A percentile compares a stretch with the other conserved stretches of the same genome.
These are phyloP conservation scores for Eulemur albifrons DNA, from an alignment of 2,797 vertebrate species.

Conservation along the genomic window DNA sequence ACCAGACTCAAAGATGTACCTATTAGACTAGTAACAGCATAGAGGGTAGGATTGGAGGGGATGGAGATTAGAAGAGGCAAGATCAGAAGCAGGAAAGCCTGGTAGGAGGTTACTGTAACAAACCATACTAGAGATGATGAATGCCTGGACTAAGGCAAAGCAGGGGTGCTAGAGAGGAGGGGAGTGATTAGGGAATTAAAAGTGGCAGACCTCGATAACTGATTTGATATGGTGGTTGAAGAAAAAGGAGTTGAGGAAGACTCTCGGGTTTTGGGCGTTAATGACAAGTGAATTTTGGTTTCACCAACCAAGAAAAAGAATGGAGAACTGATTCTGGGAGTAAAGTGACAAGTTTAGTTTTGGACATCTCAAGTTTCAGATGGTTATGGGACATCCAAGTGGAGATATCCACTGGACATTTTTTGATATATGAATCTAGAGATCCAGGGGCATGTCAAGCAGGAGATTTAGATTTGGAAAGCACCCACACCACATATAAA, in stretches of 20 bases:
- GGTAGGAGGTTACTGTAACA: background rate
- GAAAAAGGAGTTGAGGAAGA: background rate
- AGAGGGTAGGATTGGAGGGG: background rate
- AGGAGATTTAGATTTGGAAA: conserved; percentile 40
- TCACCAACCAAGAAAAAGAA: background rate
- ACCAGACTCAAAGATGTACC: background rate
- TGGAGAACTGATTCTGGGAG: background rate
- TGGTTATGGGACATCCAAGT: background rate
- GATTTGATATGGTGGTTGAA: background rate
- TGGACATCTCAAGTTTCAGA: conserved; percentile 20
- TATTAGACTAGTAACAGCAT: background rate
- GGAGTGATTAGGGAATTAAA: background rate
- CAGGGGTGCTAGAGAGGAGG: background rate
- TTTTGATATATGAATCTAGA: conserved; percentile 36
- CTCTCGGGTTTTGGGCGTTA: background rate
- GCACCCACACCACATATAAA: background rate
- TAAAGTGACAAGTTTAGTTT: conserved; percentile 22
- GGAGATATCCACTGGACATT: background rate
- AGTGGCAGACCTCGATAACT: background rate
- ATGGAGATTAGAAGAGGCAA: conserved; percentile 1
- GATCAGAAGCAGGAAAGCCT: background rate
- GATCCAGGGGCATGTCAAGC: background rate
- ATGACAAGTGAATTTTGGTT: conserved; percentile 29
- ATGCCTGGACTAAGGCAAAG: background rate
- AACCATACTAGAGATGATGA: background rate